Percentiles rank a stretch among this genome's conserved stretches.
Evolutionary conservation across 2,888 invertebrate genomes (phyloP).

Genomic region (Caenorhabditis sp.): DNA sequence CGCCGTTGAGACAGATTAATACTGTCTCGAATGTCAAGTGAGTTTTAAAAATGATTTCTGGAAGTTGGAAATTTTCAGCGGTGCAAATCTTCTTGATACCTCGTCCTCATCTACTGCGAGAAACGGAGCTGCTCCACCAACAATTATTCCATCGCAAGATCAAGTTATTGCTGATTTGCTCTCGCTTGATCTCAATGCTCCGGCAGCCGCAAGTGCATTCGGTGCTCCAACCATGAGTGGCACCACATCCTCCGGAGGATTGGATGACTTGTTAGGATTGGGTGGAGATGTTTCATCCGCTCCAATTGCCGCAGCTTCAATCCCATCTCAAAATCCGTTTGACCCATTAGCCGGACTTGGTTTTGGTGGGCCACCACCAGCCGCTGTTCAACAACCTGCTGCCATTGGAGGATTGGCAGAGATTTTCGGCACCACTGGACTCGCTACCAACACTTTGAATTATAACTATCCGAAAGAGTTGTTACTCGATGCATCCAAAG

Average conservation of each 20-base stretch:
- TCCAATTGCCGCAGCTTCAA: constrained; percentile 11
- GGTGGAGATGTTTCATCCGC: constrained; percentile 30
- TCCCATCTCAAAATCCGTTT: constrained; percentile 26
- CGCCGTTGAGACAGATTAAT: constrained; percentile 57
- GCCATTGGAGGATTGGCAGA: constrained; percentile 78
- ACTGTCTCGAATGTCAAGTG: constrained; percentile 25
- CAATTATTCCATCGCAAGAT: constrained; percentile 80
- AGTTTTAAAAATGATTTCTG: not conserved
- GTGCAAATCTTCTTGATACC: constrained; percentile 24
- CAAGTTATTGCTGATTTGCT: constrained; percentile 94
- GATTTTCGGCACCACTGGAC: constrained; percentile 81
- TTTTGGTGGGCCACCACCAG: constrained; percentile 24
- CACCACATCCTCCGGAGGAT: constrained; percentile 52
- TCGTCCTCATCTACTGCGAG: constrained; percentile 17
- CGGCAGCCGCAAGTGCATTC: constrained; percentile 20
- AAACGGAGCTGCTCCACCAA: constrained; percentile 25
- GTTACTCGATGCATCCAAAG: constrained; percentile 65
- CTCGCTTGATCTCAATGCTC: constrained; percentile 89
- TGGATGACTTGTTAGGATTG: constrained; percentile 67
- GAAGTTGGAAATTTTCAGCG: constrained; percentile 22
- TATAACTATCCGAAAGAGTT: constrained; percentile 43
- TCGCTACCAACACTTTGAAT: constrained; percentile 64
- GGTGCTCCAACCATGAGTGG: constrained; percentile 17
- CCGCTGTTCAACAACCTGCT: constrained; percentile 26
- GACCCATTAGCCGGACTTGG: constrained; percentile 45